Evolutionary conservation across 2,113 vertebrate genomes (phyloP).

Genomic region (Rafetus swinhoei): DNA sequence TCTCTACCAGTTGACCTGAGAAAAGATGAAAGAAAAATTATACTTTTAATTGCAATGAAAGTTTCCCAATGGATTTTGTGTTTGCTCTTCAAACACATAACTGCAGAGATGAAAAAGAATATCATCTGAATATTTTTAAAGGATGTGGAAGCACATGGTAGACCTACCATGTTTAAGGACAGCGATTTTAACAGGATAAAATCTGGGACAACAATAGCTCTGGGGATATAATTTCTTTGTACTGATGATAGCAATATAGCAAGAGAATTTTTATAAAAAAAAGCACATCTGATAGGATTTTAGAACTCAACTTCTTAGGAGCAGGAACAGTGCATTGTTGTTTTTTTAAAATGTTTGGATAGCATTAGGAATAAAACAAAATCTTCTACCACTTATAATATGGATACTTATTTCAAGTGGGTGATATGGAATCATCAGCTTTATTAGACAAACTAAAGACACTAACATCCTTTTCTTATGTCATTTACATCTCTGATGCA

Average conservation of each 20-base stretch:
- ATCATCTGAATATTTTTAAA: neutral
- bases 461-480: neutral
- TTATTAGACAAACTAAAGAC: neutral
- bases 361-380: neutral
- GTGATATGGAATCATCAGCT: neutral
- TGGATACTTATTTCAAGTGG: neutral
- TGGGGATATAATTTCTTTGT: neutral
- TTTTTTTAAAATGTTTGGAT: neutral
- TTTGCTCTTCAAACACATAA: neutral
- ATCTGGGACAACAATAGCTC: neutral
- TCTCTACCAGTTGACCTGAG: slow-evolving; percentile 91
- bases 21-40: slow-evolving; percentile 31
- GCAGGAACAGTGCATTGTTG: neutral
- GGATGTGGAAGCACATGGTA: neutral
- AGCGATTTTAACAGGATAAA: neutral
- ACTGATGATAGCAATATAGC: neutral
- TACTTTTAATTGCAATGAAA: neutral
- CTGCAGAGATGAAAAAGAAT: neutral
- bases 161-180: neutral
- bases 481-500: neutral
- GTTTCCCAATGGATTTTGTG: neutral
- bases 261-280: neutral
- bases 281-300: neutral
- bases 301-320: neutral
- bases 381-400: neutral